phyloP scores from a whole-genome alignment of 2,888 invertebrate genomes.

The Tenthredo distinguenda region DNA sequence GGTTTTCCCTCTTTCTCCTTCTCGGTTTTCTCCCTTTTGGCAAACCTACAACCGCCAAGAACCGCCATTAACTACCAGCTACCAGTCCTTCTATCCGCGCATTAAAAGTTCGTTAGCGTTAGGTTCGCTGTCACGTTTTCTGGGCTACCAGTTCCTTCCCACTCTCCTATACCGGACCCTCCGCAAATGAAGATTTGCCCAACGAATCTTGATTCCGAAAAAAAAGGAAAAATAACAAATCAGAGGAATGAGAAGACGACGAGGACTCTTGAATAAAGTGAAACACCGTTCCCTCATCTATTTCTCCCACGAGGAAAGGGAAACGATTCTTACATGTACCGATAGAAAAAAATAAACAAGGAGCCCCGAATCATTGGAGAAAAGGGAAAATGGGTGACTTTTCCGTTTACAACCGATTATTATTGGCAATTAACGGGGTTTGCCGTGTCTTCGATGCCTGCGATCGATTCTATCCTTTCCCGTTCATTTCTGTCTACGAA shows the following conservation, averaged over 20 bases:
- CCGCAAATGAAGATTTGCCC: background rate
- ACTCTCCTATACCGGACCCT: background rate
- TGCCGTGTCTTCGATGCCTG: background rate
- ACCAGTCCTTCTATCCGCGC: slow-evolving; percentile 22
- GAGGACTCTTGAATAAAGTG: background rate
- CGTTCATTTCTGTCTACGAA: background rate
- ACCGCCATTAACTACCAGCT: slow-evolving; percentile 32
- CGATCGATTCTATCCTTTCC: background rate
- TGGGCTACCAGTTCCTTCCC: background rate
- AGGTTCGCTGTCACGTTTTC: slow-evolving; percentile 25
- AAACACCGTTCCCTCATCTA: background rate
- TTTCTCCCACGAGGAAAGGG: background rate
- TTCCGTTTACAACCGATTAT: background rate
- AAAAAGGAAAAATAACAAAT: background rate
- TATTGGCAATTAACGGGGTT: background rate
- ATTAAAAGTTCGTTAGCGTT: slow-evolving; percentile 45
- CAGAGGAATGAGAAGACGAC: background rate
- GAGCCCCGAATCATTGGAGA: background rate
- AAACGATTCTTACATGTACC: background rate
- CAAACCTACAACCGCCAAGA: slow-evolving; percentile 8
- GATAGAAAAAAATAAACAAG: no score
- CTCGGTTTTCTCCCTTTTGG: slow-evolving; percentile 11
- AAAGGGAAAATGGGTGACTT: background rate
- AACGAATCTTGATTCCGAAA: background rate
- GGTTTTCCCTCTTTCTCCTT: slow-evolving; percentile 5